Evolutionary conservation across 2,113 vertebrate species (phyloP).

Genomic region (Pampusana beccarii): DNA sequence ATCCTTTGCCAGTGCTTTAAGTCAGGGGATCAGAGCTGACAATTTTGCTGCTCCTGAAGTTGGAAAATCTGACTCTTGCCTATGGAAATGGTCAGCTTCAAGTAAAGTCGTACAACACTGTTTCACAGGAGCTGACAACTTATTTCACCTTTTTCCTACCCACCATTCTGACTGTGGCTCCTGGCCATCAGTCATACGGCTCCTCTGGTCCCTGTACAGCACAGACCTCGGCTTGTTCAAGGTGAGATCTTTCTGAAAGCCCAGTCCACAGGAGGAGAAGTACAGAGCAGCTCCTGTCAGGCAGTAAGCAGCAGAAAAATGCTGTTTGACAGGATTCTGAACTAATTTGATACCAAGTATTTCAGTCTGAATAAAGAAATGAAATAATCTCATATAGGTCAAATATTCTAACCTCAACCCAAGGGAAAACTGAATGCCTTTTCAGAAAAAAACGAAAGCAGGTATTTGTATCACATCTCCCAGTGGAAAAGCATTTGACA

Average conservation of each 20-base stretch:
- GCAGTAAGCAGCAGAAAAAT: background rate
- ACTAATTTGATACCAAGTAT: background rate
- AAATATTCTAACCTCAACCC: background rate
- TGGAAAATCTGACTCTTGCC: background rate
- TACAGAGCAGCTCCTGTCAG: background rate
- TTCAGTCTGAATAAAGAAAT: background rate
- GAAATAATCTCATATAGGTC: background rate
- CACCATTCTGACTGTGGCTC: background rate
- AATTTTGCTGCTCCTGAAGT: background rate
- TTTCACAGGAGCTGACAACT: background rate
- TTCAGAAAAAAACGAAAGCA: background rate
- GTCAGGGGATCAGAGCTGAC: background rate
- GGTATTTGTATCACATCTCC: background rate
- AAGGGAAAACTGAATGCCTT: background rate
- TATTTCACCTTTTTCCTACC: background rate
- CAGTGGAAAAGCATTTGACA: background rate
- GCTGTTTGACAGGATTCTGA: background rate
- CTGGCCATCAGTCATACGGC: background rate
- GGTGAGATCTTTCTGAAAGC: background rate
- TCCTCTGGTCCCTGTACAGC: background rate
- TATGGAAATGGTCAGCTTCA: background rate
- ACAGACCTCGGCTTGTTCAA: background rate
- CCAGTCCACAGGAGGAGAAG: background rate
- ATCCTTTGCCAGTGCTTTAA: background rate
- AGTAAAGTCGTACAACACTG: background rate